Evolutionary conservation across 2,113 vertebrate genomes (phyloP).

Genomic region (Peromyscus leucopus): DNA sequence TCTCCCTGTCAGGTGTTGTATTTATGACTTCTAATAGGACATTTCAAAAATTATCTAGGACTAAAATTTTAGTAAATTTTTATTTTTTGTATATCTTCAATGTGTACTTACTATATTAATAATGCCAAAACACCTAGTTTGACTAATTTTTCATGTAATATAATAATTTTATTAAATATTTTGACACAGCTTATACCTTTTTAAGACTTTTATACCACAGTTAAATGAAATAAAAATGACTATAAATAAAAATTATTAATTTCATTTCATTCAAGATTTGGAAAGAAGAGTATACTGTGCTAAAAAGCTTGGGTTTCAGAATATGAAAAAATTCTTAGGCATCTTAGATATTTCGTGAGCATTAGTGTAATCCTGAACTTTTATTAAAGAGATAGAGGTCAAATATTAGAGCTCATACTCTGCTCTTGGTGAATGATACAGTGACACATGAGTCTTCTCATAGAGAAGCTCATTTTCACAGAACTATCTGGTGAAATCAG

Average conservation of each 20-base stretch:
- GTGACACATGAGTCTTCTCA: background rate
- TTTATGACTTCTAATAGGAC: background rate
- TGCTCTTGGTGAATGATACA: background rate
- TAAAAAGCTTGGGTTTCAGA: conserved; percentile 2
- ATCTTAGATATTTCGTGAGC: conserved; percentile 1
- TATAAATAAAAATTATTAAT: background rate
- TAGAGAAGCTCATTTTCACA: background rate
- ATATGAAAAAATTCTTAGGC: background rate
- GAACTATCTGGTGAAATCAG: background rate
- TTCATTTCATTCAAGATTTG: conserved; percentile 6
- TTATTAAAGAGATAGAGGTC: background rate
- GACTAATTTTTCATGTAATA: background rate
- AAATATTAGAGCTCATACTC: background rate
- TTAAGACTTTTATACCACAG: conserved; percentile 38
- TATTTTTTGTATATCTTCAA: background rate
- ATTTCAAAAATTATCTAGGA: conserved; percentile 14
- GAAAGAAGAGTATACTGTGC: background rate
- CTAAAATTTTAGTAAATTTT: conserved; percentile 19
- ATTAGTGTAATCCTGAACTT: background rate
- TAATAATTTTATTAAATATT: conserved; percentile 17
- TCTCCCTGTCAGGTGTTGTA: background rate
- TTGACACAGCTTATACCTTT: background rate
- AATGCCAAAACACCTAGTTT: background rate
- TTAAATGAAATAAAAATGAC: conserved; percentile 1
- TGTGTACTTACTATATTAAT: background rate